Evolutionary conservation across 2,113 vertebrate species (phyloP), one percentile per base, ranked within the genome.

Genomic region (Dasyornis broadbenti): DNA sequence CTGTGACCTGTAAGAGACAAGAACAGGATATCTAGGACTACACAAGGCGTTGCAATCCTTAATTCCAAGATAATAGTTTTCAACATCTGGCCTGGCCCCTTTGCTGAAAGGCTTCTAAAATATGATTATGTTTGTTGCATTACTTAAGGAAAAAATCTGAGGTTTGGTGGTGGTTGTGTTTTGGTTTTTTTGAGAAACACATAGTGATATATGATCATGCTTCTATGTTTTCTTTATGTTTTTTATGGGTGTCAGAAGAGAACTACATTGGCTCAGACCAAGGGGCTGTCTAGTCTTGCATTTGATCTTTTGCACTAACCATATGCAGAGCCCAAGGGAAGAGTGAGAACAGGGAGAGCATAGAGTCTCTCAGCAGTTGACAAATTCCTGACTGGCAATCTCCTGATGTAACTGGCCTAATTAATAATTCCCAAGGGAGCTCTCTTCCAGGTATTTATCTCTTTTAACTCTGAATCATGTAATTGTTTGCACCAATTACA

Each of bases 1-100:
- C 99, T 0, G 99, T 99, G 97, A 99, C 99, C 99, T 99, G 86
- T 60, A 35, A 26, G 86, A 79, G 65, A 75, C 47, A 71, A 70
- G 30, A 91, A 81, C 11, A 72, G 37, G 47, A 7, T 22, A 70
- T 20, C 11, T 12, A 56, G 15, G 40, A 60, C 4, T 9, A 23
- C 3, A 12, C 10, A n/a, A 39, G 13, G 54, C 61, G 59, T 5
- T 54, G 22, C 7, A 37, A 8, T 45, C 40, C 57, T 56, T 72
- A 68, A 79, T 49, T 49, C 33, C 3, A 61, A 60, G 4, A 31
- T 23, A 82, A 56, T 7, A 20, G 9, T 21, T 89, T 61, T 57
- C 22, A 50, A 50, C 85, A 37, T 59, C n/a, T 86, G 18, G 23
- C 7, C 31, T 79, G 15, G 21, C 16, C 14, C 2, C 17, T 33